Percentiles rank a stretch among this genome's conserved stretches.
Evolutionary conservation across 1,140 invertebrate species (phyloP).

Genomic region (Aculops lycopersici): DNA sequence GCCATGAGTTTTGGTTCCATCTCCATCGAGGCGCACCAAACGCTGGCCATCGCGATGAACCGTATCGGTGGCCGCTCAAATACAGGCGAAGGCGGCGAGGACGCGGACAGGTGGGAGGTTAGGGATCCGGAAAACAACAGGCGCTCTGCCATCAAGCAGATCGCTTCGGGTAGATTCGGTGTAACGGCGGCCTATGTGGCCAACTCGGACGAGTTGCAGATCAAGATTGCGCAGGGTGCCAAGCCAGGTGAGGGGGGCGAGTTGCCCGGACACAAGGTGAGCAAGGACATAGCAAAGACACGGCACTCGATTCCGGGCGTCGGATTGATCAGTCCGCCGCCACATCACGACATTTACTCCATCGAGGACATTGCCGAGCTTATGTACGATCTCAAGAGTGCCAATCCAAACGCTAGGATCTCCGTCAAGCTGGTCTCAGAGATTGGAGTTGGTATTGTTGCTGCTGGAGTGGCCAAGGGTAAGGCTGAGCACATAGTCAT

Average conservation of each 20-base stretch:
- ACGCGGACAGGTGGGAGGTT: constrained; percentile 41
- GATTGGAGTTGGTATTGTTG: constrained; percentile 88
- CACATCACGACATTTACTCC: constrained; percentile 97
- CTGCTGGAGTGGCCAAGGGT: constrained; percentile 76
- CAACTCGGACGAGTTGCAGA: constrained; percentile 79
- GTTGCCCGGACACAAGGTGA: constrained; percentile 58
- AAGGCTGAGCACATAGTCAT: constrained; percentile 21
- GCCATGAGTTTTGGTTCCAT: constrained; percentile 81
- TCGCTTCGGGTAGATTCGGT: constrained; percentile 87
- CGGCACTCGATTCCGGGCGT: constrained; percentile 82
- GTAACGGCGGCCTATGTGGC: constrained; percentile 86
- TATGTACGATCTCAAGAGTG: constrained; percentile 90
- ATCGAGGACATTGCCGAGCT: constrained; percentile 94
- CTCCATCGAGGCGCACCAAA: constrained; percentile 66
- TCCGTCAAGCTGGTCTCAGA: constrained; percentile 94
- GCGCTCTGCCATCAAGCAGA: constrained; percentile 37
- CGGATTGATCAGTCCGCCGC: constrained; percentile 89
- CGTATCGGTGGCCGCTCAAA: constrained; percentile 75
- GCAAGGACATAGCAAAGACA: constrained; percentile 70
- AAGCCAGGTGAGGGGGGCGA: constrained; percentile 85
- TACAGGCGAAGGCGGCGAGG: constrained; percentile 69
- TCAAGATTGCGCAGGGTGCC: constrained; percentile 95
- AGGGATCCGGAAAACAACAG: constrained; percentile 32
- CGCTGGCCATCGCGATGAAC: constrained; percentile 89
- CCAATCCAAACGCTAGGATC: constrained; percentile 73